A percentile compares a stretch with the other conserved stretches of the same genome.
Evolutionary conservation across 2,113 vertebrate species (phyloP).

Genomic region (Gopherus flavomarginatus): DNA sequence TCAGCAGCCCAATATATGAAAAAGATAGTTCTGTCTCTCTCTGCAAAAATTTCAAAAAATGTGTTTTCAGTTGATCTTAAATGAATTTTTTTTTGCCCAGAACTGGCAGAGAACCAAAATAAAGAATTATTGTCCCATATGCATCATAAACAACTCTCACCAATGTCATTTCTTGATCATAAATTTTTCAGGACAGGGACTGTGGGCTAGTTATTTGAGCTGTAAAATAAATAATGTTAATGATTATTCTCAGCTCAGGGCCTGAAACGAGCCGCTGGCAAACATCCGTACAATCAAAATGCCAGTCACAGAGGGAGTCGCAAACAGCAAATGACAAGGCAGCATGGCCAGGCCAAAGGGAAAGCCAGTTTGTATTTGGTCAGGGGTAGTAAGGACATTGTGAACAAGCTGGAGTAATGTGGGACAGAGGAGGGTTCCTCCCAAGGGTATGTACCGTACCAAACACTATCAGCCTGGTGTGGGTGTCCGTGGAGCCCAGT

Average conservation of each 20-base stretch:
- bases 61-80: background rate
- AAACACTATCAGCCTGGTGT: constrained; percentile 97
- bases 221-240: background rate
- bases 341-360: background rate
- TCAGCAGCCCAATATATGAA: background rate
- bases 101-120: background rate
- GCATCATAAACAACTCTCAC: background rate
- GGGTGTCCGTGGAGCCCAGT: constrained; percentile 95
- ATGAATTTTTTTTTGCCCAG: background rate
- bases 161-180: background rate
- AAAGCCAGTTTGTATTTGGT: background rate
- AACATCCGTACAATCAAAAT: background rate
- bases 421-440: background rate
- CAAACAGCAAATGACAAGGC: too few relatives aligned
- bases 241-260: background rate
- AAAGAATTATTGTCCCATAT: background rate
- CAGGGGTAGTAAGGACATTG: fast-evolving
- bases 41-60: background rate
- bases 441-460: constrained; percentile 76
- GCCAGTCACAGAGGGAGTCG: background rate
- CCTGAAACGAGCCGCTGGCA: background rate
- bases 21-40: background rate
- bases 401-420: too few relatives aligned
- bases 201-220: background rate
- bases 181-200: background rate